A percentile compares a stretch with the other conserved stretches of the same genome.
These are phyloP conservation scores for Eupristina koningsbergeri DNA, from an alignment of 1,140 invertebrate genomes.

Conservation along the genomic window DNA sequence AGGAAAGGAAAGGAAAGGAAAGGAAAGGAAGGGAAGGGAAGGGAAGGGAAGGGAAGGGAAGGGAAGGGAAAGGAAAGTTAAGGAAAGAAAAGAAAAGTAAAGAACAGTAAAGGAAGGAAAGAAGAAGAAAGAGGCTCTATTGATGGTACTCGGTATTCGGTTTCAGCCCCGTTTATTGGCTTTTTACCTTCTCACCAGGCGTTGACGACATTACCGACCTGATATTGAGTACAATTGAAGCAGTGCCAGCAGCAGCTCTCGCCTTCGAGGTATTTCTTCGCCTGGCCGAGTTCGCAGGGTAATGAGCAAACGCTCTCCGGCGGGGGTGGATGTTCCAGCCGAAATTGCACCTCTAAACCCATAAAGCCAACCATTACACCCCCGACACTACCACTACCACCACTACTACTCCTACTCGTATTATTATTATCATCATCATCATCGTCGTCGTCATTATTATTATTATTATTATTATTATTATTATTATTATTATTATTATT, in stretches of 20 bases:
- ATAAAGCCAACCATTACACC: constrained; percentile 39
- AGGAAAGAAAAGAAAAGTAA: background rate
- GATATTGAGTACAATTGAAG: constrained; percentile 93
- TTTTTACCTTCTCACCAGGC: constrained; percentile 15
- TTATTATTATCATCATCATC: too few species aligned
- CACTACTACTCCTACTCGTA: too few species aligned
- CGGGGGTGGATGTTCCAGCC: constrained; percentile 80
- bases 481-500: too few species aligned
- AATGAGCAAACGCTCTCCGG: constrained; percentile 92
- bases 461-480: too few species aligned
- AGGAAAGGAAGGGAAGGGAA: too few species aligned
- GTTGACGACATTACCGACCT: constrained; percentile 76
- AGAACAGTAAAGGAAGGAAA: background rate
- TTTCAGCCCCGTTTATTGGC: constrained; percentile 5
- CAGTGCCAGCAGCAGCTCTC: constrained; percentile 97
- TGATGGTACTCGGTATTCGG: constrained; percentile 18
- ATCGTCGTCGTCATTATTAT: too few species aligned
- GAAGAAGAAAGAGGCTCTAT: constrained; percentile 35
- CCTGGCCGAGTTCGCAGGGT: constrained; percentile 88
- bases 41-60: too few species aligned
- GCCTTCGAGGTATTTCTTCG: constrained; percentile 91
- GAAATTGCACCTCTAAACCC: constrained; percentile 84
- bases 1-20: background rate
- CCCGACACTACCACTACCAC: too few species aligned
- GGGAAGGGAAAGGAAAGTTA: too few species aligned